phyloP scores from a whole-genome alignment of 2,888 invertebrate genomes.

The Tipula helvola region DNA sequence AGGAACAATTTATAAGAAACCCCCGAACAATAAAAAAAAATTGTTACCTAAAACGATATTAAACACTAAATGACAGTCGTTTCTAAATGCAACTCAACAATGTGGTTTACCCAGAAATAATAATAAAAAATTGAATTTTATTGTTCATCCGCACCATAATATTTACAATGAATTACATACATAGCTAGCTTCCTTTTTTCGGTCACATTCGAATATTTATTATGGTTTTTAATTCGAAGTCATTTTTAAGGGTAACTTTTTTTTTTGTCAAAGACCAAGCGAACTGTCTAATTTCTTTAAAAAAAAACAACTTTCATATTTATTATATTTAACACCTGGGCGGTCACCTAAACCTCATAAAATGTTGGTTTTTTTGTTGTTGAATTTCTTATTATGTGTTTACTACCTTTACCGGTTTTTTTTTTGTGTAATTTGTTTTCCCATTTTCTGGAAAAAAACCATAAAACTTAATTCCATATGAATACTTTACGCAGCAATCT shows the following conservation, averaged over 20 bases:
- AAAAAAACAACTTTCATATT: neutral
- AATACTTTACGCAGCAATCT: neutral
- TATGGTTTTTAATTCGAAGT: neutral
- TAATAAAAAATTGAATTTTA: neutral
- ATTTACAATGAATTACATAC: neutral
- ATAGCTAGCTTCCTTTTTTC: neutral
- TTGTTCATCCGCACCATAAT: neutral
- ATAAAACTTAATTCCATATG: neutral
- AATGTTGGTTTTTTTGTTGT: neutral
- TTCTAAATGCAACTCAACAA: neutral
- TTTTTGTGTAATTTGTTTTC: neutral
- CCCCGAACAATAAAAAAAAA: neutral
- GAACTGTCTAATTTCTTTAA: neutral
- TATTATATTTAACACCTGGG: conserved; percentile 6
- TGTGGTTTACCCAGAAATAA: neutral
- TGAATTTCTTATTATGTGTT: neutral
- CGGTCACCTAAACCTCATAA: neutral
- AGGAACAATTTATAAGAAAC: neutral
- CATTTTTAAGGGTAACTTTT: neutral
- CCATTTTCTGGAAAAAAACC: neutral
- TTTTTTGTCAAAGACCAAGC: neutral
- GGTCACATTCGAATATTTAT: neutral
- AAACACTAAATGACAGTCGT: neutral
- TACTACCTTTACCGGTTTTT: neutral
- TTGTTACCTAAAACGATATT: neutral